These are phyloP conservation scores for Lasiommata megera DNA, from an alignment of 2,888 invertebrate genomes.

Conservation along the genomic window DNA sequence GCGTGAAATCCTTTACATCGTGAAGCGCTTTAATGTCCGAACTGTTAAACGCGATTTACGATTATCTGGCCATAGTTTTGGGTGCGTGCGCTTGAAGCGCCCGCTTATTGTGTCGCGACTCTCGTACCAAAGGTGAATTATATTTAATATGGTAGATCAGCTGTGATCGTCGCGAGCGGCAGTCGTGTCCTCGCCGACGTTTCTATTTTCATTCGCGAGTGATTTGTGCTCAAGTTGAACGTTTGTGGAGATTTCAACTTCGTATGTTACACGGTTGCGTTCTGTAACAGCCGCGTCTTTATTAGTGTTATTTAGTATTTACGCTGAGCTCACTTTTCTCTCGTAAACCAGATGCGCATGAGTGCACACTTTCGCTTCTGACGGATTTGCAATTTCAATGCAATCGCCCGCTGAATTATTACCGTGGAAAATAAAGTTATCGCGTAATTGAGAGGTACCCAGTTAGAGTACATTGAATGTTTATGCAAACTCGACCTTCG, in stretches of 20 bases:
- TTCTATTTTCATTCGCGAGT: slow-evolving; percentile 44
- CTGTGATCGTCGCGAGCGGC: slow-evolving; percentile 49
- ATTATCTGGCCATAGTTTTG: slow-evolving; percentile 16
- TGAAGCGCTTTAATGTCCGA: slow-evolving; percentile 33
- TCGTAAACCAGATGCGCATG: slow-evolving; percentile 55
- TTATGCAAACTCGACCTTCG: slow-evolving; percentile 44
- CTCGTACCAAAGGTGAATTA: slow-evolving; percentile 33
- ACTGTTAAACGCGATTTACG: slow-evolving; percentile 23
- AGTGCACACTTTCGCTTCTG: slow-evolving; percentile 65
- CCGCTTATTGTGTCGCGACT: slow-evolving; percentile 33
- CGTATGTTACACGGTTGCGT: slow-evolving; percentile 20
- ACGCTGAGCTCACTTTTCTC: slow-evolving; percentile 27
- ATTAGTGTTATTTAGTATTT: slow-evolving; percentile 41
- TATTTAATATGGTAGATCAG: slow-evolving; percentile 60
- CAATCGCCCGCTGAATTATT: slow-evolving; percentile 34
- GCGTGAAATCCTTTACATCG: slow-evolving; percentile 34
- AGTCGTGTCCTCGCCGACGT: slow-evolving; percentile 47
- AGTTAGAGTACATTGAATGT: slow-evolving; percentile 22
- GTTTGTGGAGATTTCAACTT: slow-evolving; percentile 29
- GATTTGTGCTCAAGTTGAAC: slow-evolving; percentile 41
- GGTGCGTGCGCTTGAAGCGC: slow-evolving; percentile 38
- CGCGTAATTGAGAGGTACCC: slow-evolving; percentile 15
- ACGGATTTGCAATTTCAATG: slow-evolving; percentile 33
- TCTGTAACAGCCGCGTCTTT: slow-evolving; percentile 24
- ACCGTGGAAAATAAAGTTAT: slow-evolving; percentile 18